Conservation (phyloP, 2,113 vertebrate species). For the Oriolus oriolus region DNA sequence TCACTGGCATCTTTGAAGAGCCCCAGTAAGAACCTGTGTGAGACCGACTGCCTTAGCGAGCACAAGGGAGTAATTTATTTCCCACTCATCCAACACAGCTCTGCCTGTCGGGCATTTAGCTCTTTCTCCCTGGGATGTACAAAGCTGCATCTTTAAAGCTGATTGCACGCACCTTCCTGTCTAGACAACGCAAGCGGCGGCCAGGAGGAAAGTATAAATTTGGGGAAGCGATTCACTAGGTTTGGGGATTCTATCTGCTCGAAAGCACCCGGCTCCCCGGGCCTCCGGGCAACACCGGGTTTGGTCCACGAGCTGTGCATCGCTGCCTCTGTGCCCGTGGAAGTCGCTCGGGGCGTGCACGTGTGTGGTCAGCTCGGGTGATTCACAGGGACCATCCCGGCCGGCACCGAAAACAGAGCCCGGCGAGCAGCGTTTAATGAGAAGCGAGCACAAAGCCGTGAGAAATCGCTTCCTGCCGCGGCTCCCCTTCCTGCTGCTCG, state of each 20-base stretch:
- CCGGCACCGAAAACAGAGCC: constrained; percentile 14
- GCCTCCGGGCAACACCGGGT: background rate
- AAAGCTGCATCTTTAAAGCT: constrained; percentile 7
- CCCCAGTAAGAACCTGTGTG: background rate
- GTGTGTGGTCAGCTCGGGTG: background rate
- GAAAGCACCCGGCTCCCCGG: background rate
- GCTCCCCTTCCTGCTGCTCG: constrained; percentile 66
- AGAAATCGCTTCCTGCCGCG: constrained; percentile 63
- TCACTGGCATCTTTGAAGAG: background rate
- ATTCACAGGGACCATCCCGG: background rate
- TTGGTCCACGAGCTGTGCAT: background rate
- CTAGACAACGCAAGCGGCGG: constrained; percentile 8
- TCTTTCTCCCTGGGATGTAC: background rate
- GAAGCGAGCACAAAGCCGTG: constrained; percentile 45
- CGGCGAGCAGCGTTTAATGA: background rate
- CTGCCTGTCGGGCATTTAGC: background rate
- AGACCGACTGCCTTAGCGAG: background rate
- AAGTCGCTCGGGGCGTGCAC: background rate
- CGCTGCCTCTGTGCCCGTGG: background rate
- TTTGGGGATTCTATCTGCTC: background rate
- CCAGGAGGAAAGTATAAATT: background rate
- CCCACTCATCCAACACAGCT: background rate
- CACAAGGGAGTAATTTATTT: background rate
- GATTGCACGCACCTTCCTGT: constrained; percentile 50
- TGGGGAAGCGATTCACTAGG: background rate